Evolutionary conservation across 1,140 invertebrate species (phyloP).

Genomic region (Drosophila busckii): DNA sequence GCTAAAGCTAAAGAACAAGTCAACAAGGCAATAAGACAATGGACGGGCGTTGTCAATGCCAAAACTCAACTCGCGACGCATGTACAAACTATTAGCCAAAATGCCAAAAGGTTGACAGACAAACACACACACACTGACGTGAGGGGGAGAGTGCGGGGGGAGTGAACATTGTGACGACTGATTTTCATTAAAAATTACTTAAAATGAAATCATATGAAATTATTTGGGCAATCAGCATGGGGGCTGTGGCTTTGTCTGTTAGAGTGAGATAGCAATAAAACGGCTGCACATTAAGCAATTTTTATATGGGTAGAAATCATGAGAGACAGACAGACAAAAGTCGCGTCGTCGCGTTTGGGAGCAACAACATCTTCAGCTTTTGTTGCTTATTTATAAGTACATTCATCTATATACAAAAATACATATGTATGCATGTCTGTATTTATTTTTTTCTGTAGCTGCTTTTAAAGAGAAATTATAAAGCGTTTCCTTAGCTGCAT

Average conservation of each 20-base stretch:
- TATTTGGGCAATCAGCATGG: slow-evolving; percentile 56
- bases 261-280: not conserved
- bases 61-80: slow-evolving; percentile 67
- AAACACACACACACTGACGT: not conserved
- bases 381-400: slow-evolving; percentile 47
- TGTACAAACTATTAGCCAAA: slow-evolving; percentile 73
- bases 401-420: slow-evolving; percentile 8
- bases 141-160: not conserved
- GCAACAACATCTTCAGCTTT: slow-evolving; percentile 62
- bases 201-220: slow-evolving; percentile 65
- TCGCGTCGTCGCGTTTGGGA: slow-evolving; percentile 24
- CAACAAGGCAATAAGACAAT: slow-evolving; percentile 29
- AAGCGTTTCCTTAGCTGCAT: slow-evolving; percentile 77
- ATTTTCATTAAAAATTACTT: slow-evolving; percentile 73
- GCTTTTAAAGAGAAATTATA: slow-evolving; percentile 76
- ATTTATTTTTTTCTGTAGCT: slow-evolving; percentile 28
- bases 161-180: slow-evolving; percentile 25
- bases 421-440: slow-evolving; percentile 6
- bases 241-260: slow-evolving; percentile 40
- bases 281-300: slow-evolving; percentile 53
- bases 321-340: not conserved
- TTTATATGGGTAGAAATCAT: slow-evolving; percentile 43
- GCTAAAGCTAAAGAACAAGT: too few relatives aligned
- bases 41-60: slow-evolving; percentile 43
- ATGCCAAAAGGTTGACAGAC: slow-evolving; percentile 51